Base-by-base conservation (phyloP, 2,113 vertebrate genomes). In the Cololabis saira region DNA sequence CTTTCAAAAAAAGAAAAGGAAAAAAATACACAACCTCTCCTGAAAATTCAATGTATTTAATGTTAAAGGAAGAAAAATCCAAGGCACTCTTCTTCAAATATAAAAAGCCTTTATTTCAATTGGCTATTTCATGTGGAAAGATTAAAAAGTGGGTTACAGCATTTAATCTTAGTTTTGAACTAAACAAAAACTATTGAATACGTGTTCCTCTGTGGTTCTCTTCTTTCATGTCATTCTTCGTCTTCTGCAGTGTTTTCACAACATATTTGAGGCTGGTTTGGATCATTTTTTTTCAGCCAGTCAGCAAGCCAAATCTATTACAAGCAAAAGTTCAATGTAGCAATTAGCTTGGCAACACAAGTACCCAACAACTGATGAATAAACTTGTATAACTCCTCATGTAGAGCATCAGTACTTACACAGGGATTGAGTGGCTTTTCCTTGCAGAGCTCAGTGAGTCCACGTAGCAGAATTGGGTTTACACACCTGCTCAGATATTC, bases 361-460 rank as follows among this genome's bases (percentile, higher is more conserved):
- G 13, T 12, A 44, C 22, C 4, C 7, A 51, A 27, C 3, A 11
- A 12, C 14, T 4, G 30, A 45, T 30, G 2, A 60, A 56, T 50
- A 27, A 19, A 53, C 16, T n/a, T 14, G 1, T 8, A 15, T 37
- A 55, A 15, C 5, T 53, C 48, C 9, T 40, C 11, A 33, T 18
- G 17, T 7, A 52, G 9, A 57, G 1, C 27, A 22, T 4, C 0
- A 19, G 57, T 74, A 94, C 96, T 17, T 91, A 99, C 98, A 75
- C 92, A 91, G 9, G 96, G 96, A 56, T 96, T 94, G 50, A 71
- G 78, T 48, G 98, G 96, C 85, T 98, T 99, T 71, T 91, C 88
- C 52, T 95, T 98, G 87, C 96, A 98, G 76, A 99, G 92, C 0
- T 95, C 94, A 5, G 94, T 95, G 63, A 99, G 96, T 81, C 96